These are phyloP conservation scores for Cydia amplana DNA, from an alignment of 1,140 invertebrate species.

Conservation along the genomic window DNA sequence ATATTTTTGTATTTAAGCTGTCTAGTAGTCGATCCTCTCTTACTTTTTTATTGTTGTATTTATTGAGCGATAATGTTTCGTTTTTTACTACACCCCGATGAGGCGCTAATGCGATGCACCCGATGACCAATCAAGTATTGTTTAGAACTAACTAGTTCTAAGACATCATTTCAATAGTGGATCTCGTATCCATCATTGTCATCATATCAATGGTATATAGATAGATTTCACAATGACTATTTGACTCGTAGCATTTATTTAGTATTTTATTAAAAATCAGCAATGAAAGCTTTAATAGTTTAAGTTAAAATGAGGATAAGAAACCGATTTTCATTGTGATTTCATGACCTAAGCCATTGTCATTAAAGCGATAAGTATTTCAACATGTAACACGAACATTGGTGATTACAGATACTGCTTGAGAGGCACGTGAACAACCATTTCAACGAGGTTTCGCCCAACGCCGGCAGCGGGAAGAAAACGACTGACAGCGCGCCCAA, in stretches of 20 bases:
- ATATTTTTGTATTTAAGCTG: background rate
- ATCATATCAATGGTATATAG: background rate
- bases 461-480: conserved; percentile 81
- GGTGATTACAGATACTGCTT: conserved; percentile 85
- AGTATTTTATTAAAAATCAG: too few relatives aligned
- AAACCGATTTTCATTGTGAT: background rate
- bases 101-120: background rate
- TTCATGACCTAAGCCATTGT: background rate
- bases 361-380: background rate
- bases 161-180: background rate
- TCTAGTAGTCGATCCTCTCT: background rate
- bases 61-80: conserved; percentile 38
- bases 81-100: conserved; percentile 29
- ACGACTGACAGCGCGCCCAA: conserved; percentile 84
- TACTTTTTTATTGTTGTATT: conserved; percentile 6
- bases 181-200: background rate
- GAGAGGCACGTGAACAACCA: conserved; percentile 97
- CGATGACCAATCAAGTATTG: conserved; percentile 52
- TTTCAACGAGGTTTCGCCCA: conserved; percentile 85
- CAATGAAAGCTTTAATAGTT: too few relatives aligned
- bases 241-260: background rate
- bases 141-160: conserved; percentile 43
- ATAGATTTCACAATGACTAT: background rate
- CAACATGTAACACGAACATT: conserved; percentile 30
- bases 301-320: background rate